Percentiles rank a stretch among this genome's conserved stretches.
Conservation (phyloP, 2,113 vertebrate genomes). For the Chlamydotis undulata region DNA sequence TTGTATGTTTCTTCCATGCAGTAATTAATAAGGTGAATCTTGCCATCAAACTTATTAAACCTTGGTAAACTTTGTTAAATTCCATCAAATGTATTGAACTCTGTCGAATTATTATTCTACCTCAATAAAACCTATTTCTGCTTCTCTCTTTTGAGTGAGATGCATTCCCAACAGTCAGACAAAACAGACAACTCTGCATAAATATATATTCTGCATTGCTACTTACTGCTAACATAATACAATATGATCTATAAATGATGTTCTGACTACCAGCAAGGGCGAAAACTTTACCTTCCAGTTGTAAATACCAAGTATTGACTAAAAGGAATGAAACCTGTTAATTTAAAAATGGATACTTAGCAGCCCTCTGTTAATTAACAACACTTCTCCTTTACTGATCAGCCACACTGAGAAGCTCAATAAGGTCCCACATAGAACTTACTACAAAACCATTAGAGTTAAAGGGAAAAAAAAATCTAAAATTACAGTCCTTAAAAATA, state of each 20-base stretch:
- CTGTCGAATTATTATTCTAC: too few relatives aligned
- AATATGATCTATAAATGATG: neutral
- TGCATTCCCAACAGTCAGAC: neutral
- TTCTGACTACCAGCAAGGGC: neutral
- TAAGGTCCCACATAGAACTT: accelerated
- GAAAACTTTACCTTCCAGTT: neutral
- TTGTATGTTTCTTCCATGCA: too few relatives aligned
- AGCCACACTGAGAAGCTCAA: neutral
- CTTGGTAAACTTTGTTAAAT: too few relatives aligned
- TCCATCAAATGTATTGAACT: too few relatives aligned
- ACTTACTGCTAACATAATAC: neutral
- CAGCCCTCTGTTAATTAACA: neutral
- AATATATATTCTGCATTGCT: neutral
- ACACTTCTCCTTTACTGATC: neutral
- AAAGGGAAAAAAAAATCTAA: neutral
- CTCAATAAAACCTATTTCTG: too few relatives aligned
- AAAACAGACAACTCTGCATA: neutral
- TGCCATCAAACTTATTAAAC: too few relatives aligned
- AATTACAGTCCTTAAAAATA: neutral
- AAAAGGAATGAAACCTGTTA: neutral
- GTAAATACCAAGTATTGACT: neutral
- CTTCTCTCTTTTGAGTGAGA: too few relatives aligned
- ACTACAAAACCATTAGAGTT: neutral
- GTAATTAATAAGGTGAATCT: too few relatives aligned
- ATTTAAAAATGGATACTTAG: neutral